These are phyloP conservation scores for Ischnus inquisitorius DNA, from an alignment of 2,888 invertebrate species.

Conservation along the genomic window DNA sequence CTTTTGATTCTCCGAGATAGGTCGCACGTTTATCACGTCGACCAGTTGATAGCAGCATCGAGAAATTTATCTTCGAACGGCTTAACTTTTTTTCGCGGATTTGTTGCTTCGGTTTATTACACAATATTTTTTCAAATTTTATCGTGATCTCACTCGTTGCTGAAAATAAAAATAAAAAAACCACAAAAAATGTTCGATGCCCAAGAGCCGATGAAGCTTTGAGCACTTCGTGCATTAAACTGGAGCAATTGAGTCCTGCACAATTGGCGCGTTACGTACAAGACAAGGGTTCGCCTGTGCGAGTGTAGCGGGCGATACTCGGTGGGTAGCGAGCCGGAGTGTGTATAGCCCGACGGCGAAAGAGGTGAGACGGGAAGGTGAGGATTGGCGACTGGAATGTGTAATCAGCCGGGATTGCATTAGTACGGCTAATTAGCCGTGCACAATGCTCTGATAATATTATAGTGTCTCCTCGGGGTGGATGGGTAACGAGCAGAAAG, in stretches of 20 bases:
- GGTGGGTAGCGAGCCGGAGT: background rate
- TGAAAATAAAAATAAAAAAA: background rate
- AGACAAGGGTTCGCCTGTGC: background rate
- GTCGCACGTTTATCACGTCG: background rate
- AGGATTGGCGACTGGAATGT: conserved; percentile 82
- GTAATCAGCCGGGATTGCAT: conserved; percentile 84
- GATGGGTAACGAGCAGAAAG: conserved; percentile 44
- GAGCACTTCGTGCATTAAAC: background rate
- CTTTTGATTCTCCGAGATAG: conserved; percentile 6
- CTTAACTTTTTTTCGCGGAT: too few species aligned
- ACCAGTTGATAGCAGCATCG: background rate
- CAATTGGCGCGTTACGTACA: conserved; percentile 25
- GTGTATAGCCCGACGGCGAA: conserved; percentile 13
- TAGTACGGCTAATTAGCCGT: conserved; percentile 84
- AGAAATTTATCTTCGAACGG: background rate
- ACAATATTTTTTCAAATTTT: too few species aligned
- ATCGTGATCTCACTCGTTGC: background rate
- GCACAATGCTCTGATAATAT: conserved; percentile 85
- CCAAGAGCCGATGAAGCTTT: background rate
- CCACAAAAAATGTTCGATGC: too few species aligned
- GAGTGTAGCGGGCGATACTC: conserved; percentile 22
- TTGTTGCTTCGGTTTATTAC: too few species aligned
- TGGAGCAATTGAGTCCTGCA: background rate
- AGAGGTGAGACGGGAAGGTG: conserved; percentile 65
- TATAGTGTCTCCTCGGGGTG: conserved; percentile 74